phyloP scores from a whole-genome alignment of 2,113 vertebrate species.

The Upupa epops region DNA sequence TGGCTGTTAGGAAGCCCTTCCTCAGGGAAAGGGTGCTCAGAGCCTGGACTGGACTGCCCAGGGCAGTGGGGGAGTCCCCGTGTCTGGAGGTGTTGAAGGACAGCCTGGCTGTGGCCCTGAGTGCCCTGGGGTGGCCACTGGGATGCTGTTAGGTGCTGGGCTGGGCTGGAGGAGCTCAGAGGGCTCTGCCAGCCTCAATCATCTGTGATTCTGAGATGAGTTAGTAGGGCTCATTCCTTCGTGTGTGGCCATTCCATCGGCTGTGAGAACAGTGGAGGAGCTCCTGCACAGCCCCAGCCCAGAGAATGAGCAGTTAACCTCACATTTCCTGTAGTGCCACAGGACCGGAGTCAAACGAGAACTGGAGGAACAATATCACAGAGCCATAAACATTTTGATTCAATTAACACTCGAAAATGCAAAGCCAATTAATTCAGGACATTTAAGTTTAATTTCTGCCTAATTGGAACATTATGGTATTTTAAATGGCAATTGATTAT shows the following conservation, averaged over 20 bases:
- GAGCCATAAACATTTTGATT: neutral
- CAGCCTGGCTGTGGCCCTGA: no score
- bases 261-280: neutral
- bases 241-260: neutral
- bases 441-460: neutral
- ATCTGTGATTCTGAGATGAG: neutral
- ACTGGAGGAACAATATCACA: neutral
- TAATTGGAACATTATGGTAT: neutral
- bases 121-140: no score
- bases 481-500: slow-evolving; percentile 29
- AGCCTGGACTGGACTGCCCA: no score
- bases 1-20: no score
- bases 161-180: no score
- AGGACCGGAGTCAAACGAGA: neutral
- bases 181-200: no score
- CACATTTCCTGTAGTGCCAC: neutral
- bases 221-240: neutral
- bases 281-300: fast-evolving
- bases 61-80: no score
- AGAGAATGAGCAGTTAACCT: neutral
- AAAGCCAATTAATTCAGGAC: neutral
- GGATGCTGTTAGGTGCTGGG: no score
- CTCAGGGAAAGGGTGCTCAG: no score
- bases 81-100: no score
- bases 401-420: neutral